Conservation (phyloP, 2,113 vertebrate genomes). For the Enhydra lutris region DNA sequence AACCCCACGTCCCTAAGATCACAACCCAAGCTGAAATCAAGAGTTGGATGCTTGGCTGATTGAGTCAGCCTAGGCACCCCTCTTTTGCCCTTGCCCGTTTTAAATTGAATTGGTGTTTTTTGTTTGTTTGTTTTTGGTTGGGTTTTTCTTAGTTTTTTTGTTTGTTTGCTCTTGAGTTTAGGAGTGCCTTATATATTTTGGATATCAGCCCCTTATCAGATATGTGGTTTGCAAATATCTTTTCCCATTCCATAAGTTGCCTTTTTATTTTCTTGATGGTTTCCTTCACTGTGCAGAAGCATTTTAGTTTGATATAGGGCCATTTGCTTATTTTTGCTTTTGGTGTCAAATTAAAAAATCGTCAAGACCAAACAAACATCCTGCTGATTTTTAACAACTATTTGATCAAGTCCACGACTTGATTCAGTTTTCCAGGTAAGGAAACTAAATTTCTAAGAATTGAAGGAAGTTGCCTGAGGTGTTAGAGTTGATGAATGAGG, state of each 20-base stretch:
- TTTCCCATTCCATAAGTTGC: neutral
- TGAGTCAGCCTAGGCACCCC: neutral
- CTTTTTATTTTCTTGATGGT: neutral
- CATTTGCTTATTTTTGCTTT: neutral
- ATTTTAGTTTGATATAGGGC: neutral
- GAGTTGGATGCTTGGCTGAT: neutral
- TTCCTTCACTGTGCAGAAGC: neutral
- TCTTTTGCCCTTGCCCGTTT: neutral
- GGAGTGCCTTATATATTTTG: neutral
- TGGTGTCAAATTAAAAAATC: neutral
- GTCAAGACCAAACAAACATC: neutral
- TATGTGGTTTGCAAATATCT: neutral
- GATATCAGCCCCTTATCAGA: neutral
- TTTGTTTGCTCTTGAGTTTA: neutral
- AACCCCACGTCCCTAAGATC: neutral
- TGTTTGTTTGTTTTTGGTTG: neutral
- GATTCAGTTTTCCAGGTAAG: neutral
- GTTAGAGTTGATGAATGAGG: neutral
- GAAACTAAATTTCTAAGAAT: neutral
- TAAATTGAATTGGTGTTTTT: neutral
- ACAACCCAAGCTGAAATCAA: neutral
- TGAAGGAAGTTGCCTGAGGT: neutral
- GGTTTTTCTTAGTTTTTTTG: neutral
- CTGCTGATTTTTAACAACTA: neutral
- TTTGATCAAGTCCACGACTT: neutral